These are phyloP conservation scores for Danio tinwini DNA, from an alignment of 2,797 vertebrate genomes.

Conservation along the genomic window DNA sequence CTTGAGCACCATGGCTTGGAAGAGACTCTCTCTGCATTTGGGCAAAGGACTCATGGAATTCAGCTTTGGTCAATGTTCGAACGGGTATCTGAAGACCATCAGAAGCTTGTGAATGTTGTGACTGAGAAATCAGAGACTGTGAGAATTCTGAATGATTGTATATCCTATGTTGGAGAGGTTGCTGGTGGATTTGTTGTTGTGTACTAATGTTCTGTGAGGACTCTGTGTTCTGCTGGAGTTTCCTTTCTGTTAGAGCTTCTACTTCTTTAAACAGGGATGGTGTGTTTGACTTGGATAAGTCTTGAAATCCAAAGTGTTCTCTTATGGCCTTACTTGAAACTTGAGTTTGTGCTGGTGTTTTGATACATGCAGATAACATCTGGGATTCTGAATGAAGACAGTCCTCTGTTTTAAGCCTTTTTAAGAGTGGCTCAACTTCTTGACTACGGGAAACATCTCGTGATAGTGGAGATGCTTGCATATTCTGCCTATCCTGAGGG, in stretches of 20 bases:
- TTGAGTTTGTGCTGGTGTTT: conserved; percentile 63
- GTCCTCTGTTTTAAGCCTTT: conserved; percentile 54
- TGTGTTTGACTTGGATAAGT: conserved; percentile 66
- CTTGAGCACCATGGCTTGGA: conserved; percentile 72
- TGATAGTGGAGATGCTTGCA: conserved; percentile 73
- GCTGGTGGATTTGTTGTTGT: conserved; percentile 78
- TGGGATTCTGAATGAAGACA: conserved; percentile 53
- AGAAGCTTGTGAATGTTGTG: conserved; percentile 74
- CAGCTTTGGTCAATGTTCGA: conserved; percentile 74
- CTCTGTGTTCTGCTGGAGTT: conserved; percentile 62
- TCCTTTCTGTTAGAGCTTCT: not conserved
- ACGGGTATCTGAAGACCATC: conserved; percentile 74
- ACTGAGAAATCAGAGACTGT: conserved; percentile 68
- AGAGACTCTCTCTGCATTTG: conserved; percentile 75
- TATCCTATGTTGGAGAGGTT: conserved; percentile 69
- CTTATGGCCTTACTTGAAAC: conserved; percentile 64
- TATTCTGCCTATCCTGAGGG: conserved; percentile 70
- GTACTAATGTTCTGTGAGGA: conserved; percentile 79
- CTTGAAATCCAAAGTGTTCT: conserved; percentile 67
- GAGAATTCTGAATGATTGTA: conserved; percentile 73
- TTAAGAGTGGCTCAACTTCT: conserved; percentile 47
- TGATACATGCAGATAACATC: conserved; percentile 44
- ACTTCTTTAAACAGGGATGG: conserved; percentile 75
- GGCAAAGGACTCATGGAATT: conserved; percentile 71
- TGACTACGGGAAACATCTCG: conserved; percentile 51